These are phyloP conservation scores for Callosobruchus maculatus DNA, from an alignment of 2,888 invertebrate species.

Conservation along the genomic window DNA sequence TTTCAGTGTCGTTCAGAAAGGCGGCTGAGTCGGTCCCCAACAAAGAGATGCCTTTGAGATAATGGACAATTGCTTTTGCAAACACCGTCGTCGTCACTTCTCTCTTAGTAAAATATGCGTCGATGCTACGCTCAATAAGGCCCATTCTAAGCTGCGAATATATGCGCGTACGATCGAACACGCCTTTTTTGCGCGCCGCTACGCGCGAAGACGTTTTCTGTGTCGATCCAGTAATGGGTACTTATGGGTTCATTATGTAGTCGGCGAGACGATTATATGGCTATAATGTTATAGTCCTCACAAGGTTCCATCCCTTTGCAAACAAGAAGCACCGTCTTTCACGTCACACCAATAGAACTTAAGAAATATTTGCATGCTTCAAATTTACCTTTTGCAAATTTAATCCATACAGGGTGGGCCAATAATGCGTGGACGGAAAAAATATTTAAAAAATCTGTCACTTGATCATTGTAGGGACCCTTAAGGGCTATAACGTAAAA, in stretches of 20 bases:
- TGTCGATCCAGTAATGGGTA: background rate
- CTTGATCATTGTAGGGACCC: too few species aligned
- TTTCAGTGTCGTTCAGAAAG: conserved; percentile 1
- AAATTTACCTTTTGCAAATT: too few species aligned
- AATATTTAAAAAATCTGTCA: too few species aligned
- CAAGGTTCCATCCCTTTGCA: background rate
- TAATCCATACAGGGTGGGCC: too few species aligned
- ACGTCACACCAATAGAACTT: too few species aligned
- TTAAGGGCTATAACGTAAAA: too few species aligned
- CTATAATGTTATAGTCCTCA: background rate
- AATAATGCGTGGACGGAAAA: too few species aligned
- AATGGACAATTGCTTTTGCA: conserved; percentile 11
- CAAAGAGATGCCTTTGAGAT: conserved; percentile 10
- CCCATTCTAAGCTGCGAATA: background rate
- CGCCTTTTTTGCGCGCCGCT: background rate
- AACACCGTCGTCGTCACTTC: conserved; percentile 8
- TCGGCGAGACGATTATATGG: background rate
- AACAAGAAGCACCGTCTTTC: too few species aligned
- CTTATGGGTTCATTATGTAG: background rate
- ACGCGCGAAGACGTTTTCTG: background rate
- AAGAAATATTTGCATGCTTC: too few species aligned
- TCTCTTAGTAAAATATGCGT: conserved; percentile 9
- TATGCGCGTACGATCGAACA: background rate
- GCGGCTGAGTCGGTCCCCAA: conserved; percentile 5
- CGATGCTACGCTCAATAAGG: conserved; percentile 5